Base-by-base conservation (phyloP, 2,113 vertebrate species). In the Cavia aperea region DNA sequence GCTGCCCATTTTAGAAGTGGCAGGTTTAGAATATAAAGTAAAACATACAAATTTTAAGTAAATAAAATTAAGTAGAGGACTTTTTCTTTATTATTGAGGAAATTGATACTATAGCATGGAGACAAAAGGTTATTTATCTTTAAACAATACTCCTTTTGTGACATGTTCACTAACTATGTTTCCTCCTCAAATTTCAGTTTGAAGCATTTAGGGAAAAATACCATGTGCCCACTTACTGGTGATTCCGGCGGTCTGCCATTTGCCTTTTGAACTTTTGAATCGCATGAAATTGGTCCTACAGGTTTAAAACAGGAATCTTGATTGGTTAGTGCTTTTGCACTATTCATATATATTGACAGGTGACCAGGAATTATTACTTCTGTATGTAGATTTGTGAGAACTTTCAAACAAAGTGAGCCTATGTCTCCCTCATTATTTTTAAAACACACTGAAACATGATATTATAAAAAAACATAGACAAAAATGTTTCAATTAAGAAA, bases 121-220 rank as follows among this genome's bases (percentile, higher is more conserved):
- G 81, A 96, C 95, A 96, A 91, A 92, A 94, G 92, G 56, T 81
- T 87, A 68, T 90, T 94, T 96, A 89, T 92, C 86, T 92, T 96
- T 89, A 92, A 93, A 97, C 95, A 97, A 95, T 94, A 81, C 81
- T 15, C 24, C 73, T 92, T 96, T 95, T 96, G 95, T 97, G 78
- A 75, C 36, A 63, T 2, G 19, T 54, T 92, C 82, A 58, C 86
- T 90, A 70, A 94, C 75, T 83, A 51, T 49, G 73, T 85, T 94
- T 96, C 92, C 87, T 94, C 46, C 89, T 97, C 91, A 75, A 81
- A 75, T 96, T 95, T 95, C 96, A 92, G 86, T 89, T 81, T 73
- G 81, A 78, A 96, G 92, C 89, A 89, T 94, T 83, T 91, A 92
- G 86, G 85, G 56, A n/a, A 90, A 39, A 90, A 68, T 89, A 51